Conservation (phyloP, 92 coral and sea anemone species). For the Phymanthus crucifer region DNA sequence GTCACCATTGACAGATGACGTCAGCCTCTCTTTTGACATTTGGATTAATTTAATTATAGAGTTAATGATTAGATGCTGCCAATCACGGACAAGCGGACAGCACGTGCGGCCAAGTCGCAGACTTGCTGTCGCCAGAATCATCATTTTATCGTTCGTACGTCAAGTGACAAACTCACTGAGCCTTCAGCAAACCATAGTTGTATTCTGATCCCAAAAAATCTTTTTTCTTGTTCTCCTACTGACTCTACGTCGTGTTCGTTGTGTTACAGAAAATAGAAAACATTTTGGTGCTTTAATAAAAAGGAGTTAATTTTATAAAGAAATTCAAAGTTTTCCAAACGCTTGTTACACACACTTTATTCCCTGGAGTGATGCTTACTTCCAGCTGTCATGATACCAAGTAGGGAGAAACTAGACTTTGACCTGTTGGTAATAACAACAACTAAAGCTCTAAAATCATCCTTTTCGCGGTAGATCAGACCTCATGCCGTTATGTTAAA, state of each 20-base stretch:
- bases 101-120: conserved; percentile 84
- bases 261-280: not conserved
- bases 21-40: conserved; percentile 63
- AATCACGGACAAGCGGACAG: conserved; percentile 61
- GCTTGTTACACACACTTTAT: conserved; percentile 34
- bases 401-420: conserved; percentile 64
- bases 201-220: conserved; percentile 31
- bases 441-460: not conserved
- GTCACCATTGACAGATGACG: conserved; percentile 64
- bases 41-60: conserved; percentile 86
- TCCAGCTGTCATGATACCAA: conserved; percentile 69
- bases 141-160: conserved; percentile 71
- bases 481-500: not conserved
- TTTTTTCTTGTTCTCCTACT: conserved; percentile 21
- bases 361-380: conserved; percentile 75
- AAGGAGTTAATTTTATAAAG: conserved; percentile 14
- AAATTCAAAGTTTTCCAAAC: conserved; percentile 27
- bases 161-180: conserved; percentile 49
- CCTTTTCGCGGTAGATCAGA: not conserved
- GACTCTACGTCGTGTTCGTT: conserved; percentile 28
- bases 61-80: conserved; percentile 83
- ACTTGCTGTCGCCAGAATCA: conserved; percentile 82
- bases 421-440: conserved; percentile 32
- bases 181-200: conserved; percentile 47
- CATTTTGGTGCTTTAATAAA: not conserved